Conservation (phyloP, 2,888 invertebrate genomes). For the Pyrochroa serraticornis region DNA sequence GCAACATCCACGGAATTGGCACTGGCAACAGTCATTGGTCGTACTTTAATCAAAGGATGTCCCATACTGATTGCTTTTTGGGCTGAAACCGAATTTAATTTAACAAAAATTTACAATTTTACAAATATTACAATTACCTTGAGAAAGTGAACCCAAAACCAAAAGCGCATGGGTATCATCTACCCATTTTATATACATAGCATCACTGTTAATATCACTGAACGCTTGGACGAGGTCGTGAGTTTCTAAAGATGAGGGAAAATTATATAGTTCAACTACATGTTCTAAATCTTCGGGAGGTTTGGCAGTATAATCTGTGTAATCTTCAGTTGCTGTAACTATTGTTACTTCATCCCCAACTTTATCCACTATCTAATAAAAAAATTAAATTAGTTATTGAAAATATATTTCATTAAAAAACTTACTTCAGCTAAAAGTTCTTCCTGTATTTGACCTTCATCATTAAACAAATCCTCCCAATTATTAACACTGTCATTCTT, state of each 20-base stretch:
- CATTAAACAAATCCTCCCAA: slow-evolving; percentile 56
- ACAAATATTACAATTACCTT: slow-evolving; percentile 45
- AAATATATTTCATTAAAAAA: neutral
- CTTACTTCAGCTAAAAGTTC: slow-evolving; percentile 42
- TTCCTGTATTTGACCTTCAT: slow-evolving; percentile 49
- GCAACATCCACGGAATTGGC: slow-evolving; percentile 47
- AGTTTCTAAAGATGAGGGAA: slow-evolving; percentile 53
- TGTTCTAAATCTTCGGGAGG: slow-evolving; percentile 52
- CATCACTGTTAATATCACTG: slow-evolving; percentile 51
- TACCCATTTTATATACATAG: slow-evolving; percentile 56
- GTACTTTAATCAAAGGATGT: slow-evolving; percentile 53
- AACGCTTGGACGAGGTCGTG: slow-evolving; percentile 55
- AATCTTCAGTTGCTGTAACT: slow-evolving; percentile 49
- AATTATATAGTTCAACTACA: slow-evolving; percentile 55
- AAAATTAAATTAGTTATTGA: neutral
- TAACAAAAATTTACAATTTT: slow-evolving; percentile 5
- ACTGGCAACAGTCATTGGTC: slow-evolving; percentile 53
- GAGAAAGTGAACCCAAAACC: slow-evolving; percentile 52
- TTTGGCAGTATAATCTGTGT: slow-evolving; percentile 45
- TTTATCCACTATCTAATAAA: slow-evolving; percentile 48
- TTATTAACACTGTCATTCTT: slow-evolving; percentile 47
- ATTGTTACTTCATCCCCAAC: slow-evolving; percentile 48
- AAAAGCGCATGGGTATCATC: slow-evolving; percentile 56
- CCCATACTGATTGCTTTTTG: slow-evolving; percentile 50
- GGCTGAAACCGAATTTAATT: slow-evolving; percentile 42